Percentiles rank a stretch among this genome's conserved stretches.
phyloP scores from a whole-genome alignment of 2,888 invertebrate species.

The Patella depressa region DNA sequence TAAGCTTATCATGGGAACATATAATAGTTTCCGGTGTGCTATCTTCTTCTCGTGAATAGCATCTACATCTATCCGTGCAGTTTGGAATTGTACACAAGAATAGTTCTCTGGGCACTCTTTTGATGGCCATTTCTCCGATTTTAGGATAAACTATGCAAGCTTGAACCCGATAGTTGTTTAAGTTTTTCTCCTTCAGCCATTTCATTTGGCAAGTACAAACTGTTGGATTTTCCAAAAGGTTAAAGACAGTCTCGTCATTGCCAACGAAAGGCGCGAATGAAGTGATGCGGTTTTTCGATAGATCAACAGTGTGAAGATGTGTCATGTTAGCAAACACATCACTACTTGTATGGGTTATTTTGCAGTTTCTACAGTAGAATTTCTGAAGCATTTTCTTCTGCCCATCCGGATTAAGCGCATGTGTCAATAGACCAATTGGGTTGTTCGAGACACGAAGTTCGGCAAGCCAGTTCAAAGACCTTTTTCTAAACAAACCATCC shows the following conservation, averaged over 20 bases:
- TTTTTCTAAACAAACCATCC: not conserved
- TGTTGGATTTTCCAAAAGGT: conserved; percentile 21
- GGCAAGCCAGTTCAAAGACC: conserved; percentile 6
- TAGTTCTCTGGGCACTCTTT: not conserved
- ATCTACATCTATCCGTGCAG: conserved; percentile 27
- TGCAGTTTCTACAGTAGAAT: conserved; percentile 16
- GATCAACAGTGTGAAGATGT: conserved; percentile 22
- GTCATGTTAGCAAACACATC: conserved; percentile 18
- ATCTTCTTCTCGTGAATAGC: conserved; percentile 20
- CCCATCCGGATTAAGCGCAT: conserved; percentile 17
- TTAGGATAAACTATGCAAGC: conserved; percentile 19
- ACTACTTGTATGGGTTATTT: not conserved
- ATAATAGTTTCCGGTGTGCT: conserved; percentile 18
- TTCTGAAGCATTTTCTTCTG: conserved; percentile 17
- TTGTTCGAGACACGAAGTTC: conserved; percentile 23
- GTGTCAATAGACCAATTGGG: conserved; percentile 16
- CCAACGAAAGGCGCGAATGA: conserved; percentile 14
- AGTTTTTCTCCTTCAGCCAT: conserved; percentile 15
- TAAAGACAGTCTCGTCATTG: conserved; percentile 15
- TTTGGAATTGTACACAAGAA: conserved; percentile 19
- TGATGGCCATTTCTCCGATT: not conserved
- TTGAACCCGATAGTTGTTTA: conserved; percentile 4
- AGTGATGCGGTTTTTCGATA: conserved; percentile 17
- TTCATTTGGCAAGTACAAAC: conserved; percentile 24
- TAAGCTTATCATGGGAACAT: conserved; percentile 18